These are phyloP conservation scores for Hypomecis punctinalis DNA, from an alignment of 2,888 invertebrate species.

Conservation along the genomic window DNA sequence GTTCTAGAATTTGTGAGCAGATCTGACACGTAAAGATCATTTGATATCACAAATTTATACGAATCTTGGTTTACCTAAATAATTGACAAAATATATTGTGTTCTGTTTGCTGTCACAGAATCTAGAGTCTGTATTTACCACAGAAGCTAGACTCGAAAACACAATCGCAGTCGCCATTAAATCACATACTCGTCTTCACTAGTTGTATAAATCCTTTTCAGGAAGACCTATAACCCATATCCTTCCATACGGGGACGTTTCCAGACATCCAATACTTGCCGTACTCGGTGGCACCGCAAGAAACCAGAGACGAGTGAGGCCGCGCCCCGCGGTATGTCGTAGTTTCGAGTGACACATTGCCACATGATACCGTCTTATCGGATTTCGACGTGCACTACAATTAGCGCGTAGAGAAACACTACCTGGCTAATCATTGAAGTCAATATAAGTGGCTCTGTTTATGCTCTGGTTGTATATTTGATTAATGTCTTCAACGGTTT, in stretches of 20 bases:
- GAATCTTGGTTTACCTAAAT: too few species aligned
- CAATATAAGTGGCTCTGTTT: constrained; percentile 42
- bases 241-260: constrained; percentile 48
- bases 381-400: constrained; percentile 70
- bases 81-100: too few species aligned
- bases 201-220: constrained; percentile 15
- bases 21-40: too few species aligned
- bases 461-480: constrained; percentile 40
- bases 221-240: constrained; percentile 35
- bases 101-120: too few species aligned
- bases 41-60: too few species aligned
- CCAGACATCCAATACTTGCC: constrained; percentile 58
- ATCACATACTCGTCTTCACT: not conserved
- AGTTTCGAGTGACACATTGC: constrained; percentile 73
- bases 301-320: constrained; percentile 59
- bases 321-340: constrained; percentile 49
- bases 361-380: constrained; percentile 69
- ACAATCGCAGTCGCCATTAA: not conserved
- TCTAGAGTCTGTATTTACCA: not conserved
- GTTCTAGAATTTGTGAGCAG: too few species aligned
- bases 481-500: constrained; percentile 20
- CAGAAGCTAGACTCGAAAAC: not conserved
- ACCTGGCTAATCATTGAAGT: constrained; percentile 40
- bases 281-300: constrained; percentile 61
- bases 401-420: constrained; percentile 69